phyloP scores from a whole-genome alignment of 2,113 vertebrate species.

The Hystrix cristata region DNA sequence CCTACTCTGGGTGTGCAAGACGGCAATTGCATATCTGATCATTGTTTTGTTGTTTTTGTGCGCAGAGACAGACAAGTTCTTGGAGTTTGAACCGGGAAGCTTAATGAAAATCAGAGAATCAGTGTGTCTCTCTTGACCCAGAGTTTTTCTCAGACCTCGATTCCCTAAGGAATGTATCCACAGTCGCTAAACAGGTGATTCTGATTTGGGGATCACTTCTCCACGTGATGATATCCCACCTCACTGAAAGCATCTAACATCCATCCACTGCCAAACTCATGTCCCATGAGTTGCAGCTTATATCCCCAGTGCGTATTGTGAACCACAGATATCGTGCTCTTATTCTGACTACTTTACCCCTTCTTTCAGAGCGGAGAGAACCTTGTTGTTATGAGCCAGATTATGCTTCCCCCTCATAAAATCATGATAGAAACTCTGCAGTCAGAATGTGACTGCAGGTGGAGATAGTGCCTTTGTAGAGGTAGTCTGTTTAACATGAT shows the following conservation, averaged over 20 bases:
- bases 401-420: not conserved
- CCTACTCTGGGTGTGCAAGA: too few species aligned
- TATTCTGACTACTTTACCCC: not conserved
- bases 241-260: not conserved
- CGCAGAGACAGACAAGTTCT: not conserved
- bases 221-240: not conserved
- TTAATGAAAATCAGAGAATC: not conserved
- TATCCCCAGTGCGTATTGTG: not conserved
- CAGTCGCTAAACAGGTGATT: not conserved
- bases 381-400: not conserved
- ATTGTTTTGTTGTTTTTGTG: too few species aligned
- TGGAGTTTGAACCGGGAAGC: not conserved
- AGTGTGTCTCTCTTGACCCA: not conserved
- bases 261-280: not conserved
- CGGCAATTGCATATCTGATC: too few species aligned
- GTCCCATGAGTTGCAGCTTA: not conserved
- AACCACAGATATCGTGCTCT: not conserved
- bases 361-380: not conserved
- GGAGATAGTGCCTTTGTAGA: not conserved
- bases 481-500: not conserved
- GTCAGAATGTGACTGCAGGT: not conserved
- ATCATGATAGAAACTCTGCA: not conserved
- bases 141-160: not conserved
- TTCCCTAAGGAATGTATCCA: not conserved
- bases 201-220: not conserved